Conservation (phyloP, 2,888 invertebrate species). For the Papilio demoleus region DNA sequence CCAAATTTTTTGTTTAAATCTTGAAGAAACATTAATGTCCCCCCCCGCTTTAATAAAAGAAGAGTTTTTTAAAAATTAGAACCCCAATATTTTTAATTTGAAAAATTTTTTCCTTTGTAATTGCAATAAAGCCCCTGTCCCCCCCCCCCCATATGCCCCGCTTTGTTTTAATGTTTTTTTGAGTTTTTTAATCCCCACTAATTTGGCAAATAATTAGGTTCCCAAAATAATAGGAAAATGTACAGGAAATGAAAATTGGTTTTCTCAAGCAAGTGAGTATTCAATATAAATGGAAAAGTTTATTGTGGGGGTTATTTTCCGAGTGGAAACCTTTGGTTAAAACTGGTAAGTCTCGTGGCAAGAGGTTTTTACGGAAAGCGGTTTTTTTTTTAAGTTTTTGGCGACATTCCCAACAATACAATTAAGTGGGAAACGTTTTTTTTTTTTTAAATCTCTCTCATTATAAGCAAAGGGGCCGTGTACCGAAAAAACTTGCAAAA, state of each 20-base stretch:
- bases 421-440: conserved; percentile 63
- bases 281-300: conserved; percentile 46
- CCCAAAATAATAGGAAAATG: background rate
- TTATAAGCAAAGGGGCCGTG: conserved; percentile 71
- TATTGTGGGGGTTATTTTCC: conserved; percentile 44
- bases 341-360: conserved; percentile 56
- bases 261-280: conserved; percentile 43
- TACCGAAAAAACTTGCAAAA: too few species aligned
- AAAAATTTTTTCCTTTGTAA: background rate
- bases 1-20: too few species aligned
- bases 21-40: too few species aligned
- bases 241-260: background rate
- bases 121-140: background rate
- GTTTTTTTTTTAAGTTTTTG: conserved; percentile 72
- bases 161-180: background rate
- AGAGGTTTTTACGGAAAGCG: conserved; percentile 69
- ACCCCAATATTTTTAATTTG: too few species aligned
- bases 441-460: too few species aligned
- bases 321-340: conserved; percentile 46
- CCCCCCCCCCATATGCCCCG: too few species aligned
- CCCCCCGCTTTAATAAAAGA: background rate
- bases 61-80: background rate
- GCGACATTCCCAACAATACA: conserved; percentile 72
- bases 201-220: conserved; percentile 16
- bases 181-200: conserved; percentile 19